Percentiles rank a stretch among this genome's conserved stretches.
Conservation (phyloP, 1,140 invertebrate species). For the Drosophila rhopaloa region DNA sequence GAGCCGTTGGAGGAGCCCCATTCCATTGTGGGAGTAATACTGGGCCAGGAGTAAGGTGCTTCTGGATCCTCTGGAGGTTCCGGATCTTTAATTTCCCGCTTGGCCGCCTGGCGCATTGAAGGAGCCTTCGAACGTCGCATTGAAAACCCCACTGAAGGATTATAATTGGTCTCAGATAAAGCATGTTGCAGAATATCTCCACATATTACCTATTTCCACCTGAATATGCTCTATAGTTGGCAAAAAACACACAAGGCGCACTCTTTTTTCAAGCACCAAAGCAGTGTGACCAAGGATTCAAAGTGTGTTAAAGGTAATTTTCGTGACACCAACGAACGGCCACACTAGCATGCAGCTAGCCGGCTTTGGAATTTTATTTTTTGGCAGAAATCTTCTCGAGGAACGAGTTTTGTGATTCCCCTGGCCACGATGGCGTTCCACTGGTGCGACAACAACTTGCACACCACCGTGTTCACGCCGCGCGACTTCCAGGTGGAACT, state of each 20-base stretch:
- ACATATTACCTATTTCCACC: not conserved
- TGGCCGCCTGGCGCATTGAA: slow-evolving; percentile 48
- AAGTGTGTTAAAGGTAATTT: not conserved
- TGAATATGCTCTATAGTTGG: not conserved
- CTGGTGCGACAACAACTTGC: slow-evolving; percentile 85
- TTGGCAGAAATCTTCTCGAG: slow-evolving; percentile 1
- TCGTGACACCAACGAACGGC: not conserved
- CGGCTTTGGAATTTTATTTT: slow-evolving; percentile 17
- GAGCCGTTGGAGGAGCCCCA: slow-evolving; percentile 48
- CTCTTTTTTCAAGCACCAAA: not conserved
- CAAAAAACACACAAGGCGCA: not conserved
- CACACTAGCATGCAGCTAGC: slow-evolving; percentile 17
- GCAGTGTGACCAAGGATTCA: slow-evolving; percentile 7
- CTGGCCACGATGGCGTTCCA: slow-evolving; percentile 74
- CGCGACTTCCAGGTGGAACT: slow-evolving; percentile 93
- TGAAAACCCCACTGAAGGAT: not conserved
- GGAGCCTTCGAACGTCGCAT: slow-evolving; percentile 66
- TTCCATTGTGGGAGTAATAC: slow-evolving; percentile 10
- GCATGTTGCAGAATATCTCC: too few species aligned
- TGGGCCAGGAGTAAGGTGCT: slow-evolving; percentile 7
- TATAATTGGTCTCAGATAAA: too few species aligned
- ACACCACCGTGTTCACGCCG: slow-evolving; percentile 88
- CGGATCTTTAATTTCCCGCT: not conserved
- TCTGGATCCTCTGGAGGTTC: not conserved
- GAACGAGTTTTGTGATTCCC: slow-evolving; percentile 8